Conservation (phyloP, 2,113 vertebrate species). For the Monopterus albus region DNA sequence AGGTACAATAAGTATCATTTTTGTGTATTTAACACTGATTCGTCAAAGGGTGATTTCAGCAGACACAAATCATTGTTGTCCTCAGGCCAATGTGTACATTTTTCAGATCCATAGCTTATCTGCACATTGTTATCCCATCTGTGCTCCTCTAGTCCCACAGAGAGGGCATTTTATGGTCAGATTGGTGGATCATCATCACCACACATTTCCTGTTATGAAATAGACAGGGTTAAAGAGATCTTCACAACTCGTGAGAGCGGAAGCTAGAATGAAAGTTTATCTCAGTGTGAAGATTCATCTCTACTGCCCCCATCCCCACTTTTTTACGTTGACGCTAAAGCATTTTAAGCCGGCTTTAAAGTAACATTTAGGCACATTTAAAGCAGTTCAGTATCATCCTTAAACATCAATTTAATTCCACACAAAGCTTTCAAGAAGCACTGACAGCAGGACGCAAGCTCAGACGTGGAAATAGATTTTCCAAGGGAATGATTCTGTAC, state of each 20-base stretch:
- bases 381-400: slow-evolving; percentile 53
- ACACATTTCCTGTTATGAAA: slow-evolving; percentile 79
- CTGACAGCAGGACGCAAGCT: slow-evolving; percentile 61
- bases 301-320: background rate
- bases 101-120: slow-evolving; percentile 39
- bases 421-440: slow-evolving; percentile 59
- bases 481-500: slow-evolving; percentile 69
- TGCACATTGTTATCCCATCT: slow-evolving; percentile 50
- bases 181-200: slow-evolving; percentile 49
- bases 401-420: slow-evolving; percentile 69
- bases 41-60: slow-evolving; percentile 34
- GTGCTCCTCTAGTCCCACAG: slow-evolving; percentile 18
- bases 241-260: slow-evolving; percentile 49
- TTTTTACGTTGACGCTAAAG: slow-evolving; percentile 14
- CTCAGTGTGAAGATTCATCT: slow-evolving; percentile 23
- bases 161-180: slow-evolving; percentile 48
- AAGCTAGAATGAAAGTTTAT: slow-evolving; percentile 38
- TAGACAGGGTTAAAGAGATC: slow-evolving; percentile 50
- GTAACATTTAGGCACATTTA: slow-evolving; percentile 40
- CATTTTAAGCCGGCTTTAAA: slow-evolving; percentile 26
- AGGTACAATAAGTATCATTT: slow-evolving; percentile 37
- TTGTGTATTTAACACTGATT: slow-evolving; percentile 37
- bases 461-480: slow-evolving; percentile 74
- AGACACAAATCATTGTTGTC: background rate
- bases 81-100: background rate